These are phyloP conservation scores for Avahi laniger DNA, from an alignment of 2,797 vertebrate species.

Conservation along the genomic window DNA sequence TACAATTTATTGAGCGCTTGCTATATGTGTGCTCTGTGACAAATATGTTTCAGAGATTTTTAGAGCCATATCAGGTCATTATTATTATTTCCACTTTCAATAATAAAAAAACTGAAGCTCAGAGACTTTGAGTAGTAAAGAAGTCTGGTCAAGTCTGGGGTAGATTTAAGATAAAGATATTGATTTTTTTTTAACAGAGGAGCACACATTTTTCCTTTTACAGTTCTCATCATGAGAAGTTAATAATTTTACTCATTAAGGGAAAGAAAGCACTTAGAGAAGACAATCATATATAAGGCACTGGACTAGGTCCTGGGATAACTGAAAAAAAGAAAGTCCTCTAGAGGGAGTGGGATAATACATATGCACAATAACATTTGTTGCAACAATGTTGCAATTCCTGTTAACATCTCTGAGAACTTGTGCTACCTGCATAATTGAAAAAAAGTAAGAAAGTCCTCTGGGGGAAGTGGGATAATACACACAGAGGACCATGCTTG, in stretches of 20 bases:
- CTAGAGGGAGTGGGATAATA: not conserved
- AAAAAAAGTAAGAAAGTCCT: no score
- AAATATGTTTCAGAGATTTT: not conserved
- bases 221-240: not conserved
- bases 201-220: not conserved
- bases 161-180: not conserved
- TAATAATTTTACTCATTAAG: not conserved
- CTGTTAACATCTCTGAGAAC: not conserved
- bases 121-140: not conserved
- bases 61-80: not conserved
- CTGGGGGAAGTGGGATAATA: no score
- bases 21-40: not conserved
- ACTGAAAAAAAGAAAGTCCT: not conserved
- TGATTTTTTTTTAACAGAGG: not conserved
- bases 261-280: not conserved
- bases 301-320: not conserved
- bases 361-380: accelerated
- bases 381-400: not conserved
- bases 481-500: no score
- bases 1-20: not conserved
- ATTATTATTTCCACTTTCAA: slow-evolving; percentile 21
- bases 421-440: not conserved
- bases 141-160: not conserved
- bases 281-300: not conserved
- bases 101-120: not conserved